Conservation (phyloP, 2,888 invertebrate genomes). For the Gari tellinella region DNA sequence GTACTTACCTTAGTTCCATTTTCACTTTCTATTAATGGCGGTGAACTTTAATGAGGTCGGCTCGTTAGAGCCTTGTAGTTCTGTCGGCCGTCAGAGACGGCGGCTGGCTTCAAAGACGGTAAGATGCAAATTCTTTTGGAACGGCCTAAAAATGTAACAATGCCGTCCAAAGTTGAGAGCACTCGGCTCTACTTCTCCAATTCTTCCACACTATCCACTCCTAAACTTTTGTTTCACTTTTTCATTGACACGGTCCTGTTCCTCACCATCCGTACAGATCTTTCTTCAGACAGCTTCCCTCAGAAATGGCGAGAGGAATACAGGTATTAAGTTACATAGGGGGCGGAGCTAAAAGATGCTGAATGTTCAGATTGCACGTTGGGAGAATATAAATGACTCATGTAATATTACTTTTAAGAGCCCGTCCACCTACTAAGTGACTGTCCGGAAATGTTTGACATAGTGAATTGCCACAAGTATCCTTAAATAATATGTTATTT, state of each 20-base stretch:
- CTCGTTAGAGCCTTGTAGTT: not conserved
- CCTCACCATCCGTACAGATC: slow-evolving; percentile 25
- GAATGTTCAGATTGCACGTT: not conserved
- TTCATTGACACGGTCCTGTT: slow-evolving; percentile 34
- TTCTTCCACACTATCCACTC: slow-evolving; percentile 28
- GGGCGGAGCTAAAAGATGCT: slow-evolving; percentile 47
- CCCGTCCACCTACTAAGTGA: too few species aligned
- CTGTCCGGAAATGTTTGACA: too few species aligned
- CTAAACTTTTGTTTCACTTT: slow-evolving; percentile 27
- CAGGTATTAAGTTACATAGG: slow-evolving; percentile 50
- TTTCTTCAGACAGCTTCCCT: slow-evolving; percentile 41
- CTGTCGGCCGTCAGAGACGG: slow-evolving; percentile 26
- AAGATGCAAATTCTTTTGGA: not conserved
- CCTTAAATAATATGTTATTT: too few species aligned
- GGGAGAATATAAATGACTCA: not conserved
- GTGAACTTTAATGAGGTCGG: not conserved
- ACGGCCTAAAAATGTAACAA: slow-evolving; percentile 1
- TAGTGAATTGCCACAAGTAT: too few species aligned
- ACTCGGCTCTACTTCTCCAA: slow-evolving; percentile 43
- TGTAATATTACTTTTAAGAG: too few species aligned
- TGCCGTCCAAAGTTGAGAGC: slow-evolving; percentile 43
- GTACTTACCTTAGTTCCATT: slow-evolving; percentile 49
- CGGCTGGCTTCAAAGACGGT: slow-evolving; percentile 10
- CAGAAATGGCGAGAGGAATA: slow-evolving; percentile 51
- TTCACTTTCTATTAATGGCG: not conserved